Conservation (phyloP, 2,888 invertebrate genomes). For the Mythimna ferrago region DNA sequence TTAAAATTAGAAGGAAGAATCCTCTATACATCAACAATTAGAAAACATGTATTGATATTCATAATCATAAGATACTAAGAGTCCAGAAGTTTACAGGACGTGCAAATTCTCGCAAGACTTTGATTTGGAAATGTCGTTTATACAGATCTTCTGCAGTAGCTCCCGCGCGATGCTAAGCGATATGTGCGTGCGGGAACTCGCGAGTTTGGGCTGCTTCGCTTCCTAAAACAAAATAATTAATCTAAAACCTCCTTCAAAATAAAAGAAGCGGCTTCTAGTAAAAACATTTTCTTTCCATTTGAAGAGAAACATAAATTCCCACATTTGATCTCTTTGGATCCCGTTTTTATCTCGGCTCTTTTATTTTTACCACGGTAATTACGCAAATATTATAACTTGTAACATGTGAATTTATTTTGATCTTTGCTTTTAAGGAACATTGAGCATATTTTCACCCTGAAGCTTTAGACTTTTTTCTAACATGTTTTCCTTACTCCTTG, state of each 20-base stretch:
- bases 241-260: conserved; percentile 42
- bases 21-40: conserved; percentile 49
- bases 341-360: conserved; percentile 38
- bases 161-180: conserved; percentile 95
- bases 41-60: conserved; percentile 27
- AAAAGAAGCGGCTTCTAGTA: conserved; percentile 6
- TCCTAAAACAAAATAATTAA: conserved; percentile 78
- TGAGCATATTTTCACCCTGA: conserved; percentile 1
- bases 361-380: conserved; percentile 37
- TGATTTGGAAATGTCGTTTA: conserved; percentile 95
- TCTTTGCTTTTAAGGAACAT: conserved; percentile 12
- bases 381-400: conserved; percentile 22
- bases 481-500: conserved; percentile 1
- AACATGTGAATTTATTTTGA: conserved; percentile 14
- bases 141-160: conserved; percentile 95
- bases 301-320: conserved; percentile 18
- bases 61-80: conserved; percentile 65
- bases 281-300: conserved; percentile 13
- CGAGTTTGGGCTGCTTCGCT: conserved; percentile 92
- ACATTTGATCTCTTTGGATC: conserved; percentile 36
- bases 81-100: conserved; percentile 91
- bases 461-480: conserved; percentile 11
- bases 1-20: conserved; percentile 32
- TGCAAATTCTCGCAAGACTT: conserved; percentile 97
- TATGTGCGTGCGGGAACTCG: conserved; percentile 95